Evolutionary conservation across 2,888 invertebrate genomes (phyloP), one percentile per base, ranked within the genome.

Genomic region (Drosophila aldrichi): DNA sequence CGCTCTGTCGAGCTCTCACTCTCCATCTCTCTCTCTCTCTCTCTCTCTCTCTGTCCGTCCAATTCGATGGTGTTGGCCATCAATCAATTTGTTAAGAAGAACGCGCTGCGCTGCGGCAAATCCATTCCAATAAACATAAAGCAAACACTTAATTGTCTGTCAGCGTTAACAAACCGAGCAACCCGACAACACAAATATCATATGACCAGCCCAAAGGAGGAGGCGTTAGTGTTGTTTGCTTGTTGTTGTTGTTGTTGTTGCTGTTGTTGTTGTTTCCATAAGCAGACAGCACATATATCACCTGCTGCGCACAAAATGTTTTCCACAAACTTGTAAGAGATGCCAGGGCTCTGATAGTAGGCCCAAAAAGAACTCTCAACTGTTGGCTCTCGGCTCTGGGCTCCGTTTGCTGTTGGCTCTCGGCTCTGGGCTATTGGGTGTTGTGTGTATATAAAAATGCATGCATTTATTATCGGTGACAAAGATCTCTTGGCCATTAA

Each of bases 91-190:
- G 89, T 85, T 88, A 84, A 87, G 88, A 81, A 63, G 88, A 68
- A 56, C 65, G 82, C 59, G 78, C 60, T 29, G 57, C 65, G 74
- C 72, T 61, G 63, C 70, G 74, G 69, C 70, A 70, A 81, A 88
- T 89, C 86, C 87, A 88, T 86, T 86, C 89, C 86, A 89, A 86
- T 86, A 86, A 86, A 86, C 90, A 86, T 87, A 87, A 87, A 87
- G 89, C 86, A 89, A 83, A 88, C 89, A 87, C 90, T 87, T 87
- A 87, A 87, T 87, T 87, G 86, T 88, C 90, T 87, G 90, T 89
- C 90, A 87, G 85, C 84, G 86, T 87, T 86, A 86, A 86, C 90
- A 89, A 85, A 85, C 89, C 88, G 88, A 88, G 78, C 79, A 70
- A 77, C 80, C 77, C 78, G 78, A 81, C 88, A 89, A 85, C 85